These are phyloP conservation scores for Oryzias dopingdopingensis DNA, from an alignment of 2,797 vertebrate species.

Conservation along the genomic window DNA sequence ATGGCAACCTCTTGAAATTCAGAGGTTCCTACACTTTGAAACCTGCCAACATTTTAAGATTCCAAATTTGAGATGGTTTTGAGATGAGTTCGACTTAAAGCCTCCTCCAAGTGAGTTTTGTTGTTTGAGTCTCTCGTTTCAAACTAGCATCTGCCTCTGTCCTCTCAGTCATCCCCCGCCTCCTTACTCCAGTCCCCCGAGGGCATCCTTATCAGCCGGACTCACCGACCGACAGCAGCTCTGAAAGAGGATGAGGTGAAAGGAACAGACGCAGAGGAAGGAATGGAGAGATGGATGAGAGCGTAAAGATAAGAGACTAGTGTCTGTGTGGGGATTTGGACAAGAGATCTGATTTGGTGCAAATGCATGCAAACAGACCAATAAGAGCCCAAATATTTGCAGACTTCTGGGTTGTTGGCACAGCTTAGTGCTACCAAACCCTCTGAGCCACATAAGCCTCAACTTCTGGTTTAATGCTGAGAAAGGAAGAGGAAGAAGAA, in stretches of 20 bases:
- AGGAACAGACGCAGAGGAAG: background rate
- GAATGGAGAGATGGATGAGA: background rate
- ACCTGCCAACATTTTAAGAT: too few species aligned
- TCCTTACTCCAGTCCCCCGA: constrained; percentile 38
- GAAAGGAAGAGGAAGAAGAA: background rate
- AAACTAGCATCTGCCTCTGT: background rate
- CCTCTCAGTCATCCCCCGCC: constrained; percentile 3
- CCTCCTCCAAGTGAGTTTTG: too few species aligned
- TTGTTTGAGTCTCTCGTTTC: background rate
- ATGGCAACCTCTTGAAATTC: too few species aligned
- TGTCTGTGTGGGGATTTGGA: background rate
- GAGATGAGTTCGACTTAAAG: too few species aligned
- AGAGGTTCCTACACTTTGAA: too few species aligned
- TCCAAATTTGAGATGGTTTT: too few species aligned
- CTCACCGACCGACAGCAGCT: constrained; percentile 13
- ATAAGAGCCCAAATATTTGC: background rate
- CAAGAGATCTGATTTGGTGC: constrained; percentile 14
- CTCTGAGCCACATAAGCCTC: constrained; percentile 10
- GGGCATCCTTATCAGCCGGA: constrained; percentile 35
- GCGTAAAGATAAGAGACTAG: constrained; percentile 8
- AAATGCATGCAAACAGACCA: constrained; percentile 24
- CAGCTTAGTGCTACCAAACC: constrained; percentile 1
- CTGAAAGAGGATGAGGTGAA: constrained; percentile 4
- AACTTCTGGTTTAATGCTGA: constrained; percentile 14
- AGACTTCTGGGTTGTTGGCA: constrained; percentile 3